Conservation (phyloP, 1,140 invertebrate genomes). For the Rhagoletis pomonella region DNA sequence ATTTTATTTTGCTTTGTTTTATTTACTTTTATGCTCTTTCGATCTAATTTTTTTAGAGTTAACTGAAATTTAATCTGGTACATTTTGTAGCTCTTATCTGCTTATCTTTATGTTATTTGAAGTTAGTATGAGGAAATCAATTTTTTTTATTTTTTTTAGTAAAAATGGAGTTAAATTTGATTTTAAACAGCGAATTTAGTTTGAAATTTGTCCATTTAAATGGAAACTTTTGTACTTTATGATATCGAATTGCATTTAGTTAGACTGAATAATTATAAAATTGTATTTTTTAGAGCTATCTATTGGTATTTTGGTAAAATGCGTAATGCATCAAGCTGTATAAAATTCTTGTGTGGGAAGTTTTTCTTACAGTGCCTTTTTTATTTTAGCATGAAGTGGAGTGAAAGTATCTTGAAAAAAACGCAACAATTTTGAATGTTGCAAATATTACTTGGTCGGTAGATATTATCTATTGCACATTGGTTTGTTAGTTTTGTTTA, state of each 20-base stretch:
- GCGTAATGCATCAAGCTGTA: neutral
- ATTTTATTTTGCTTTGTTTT: neutral
- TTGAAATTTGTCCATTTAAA: constrained; percentile 46
- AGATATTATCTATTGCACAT: too few relatives aligned
- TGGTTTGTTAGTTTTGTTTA: too few relatives aligned
- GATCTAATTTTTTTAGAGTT: neutral
- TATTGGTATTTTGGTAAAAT: neutral
- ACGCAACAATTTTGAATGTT: too few relatives aligned
- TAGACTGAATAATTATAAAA: constrained; percentile 30
- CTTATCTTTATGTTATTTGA: neutral
- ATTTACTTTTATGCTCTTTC: neutral
- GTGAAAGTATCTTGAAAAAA: too few relatives aligned
- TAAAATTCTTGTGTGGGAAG: neutral
- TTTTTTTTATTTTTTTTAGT: neutral
- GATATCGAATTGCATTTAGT: constrained; percentile 16
- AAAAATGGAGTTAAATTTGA: constrained; percentile 21
- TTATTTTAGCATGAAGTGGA: too few relatives aligned
- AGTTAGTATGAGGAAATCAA: neutral
- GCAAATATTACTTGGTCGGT: too few relatives aligned
- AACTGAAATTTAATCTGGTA: constrained; percentile 6
- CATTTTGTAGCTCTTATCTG: neutral
- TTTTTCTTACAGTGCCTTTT: neutral
- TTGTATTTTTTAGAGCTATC: neutral
- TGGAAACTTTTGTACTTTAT: neutral
- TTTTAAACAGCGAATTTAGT: constrained; percentile 50